Base-by-base conservation (phyloP, 2,888 invertebrate species). In the Nomada hirtipes region DNA sequence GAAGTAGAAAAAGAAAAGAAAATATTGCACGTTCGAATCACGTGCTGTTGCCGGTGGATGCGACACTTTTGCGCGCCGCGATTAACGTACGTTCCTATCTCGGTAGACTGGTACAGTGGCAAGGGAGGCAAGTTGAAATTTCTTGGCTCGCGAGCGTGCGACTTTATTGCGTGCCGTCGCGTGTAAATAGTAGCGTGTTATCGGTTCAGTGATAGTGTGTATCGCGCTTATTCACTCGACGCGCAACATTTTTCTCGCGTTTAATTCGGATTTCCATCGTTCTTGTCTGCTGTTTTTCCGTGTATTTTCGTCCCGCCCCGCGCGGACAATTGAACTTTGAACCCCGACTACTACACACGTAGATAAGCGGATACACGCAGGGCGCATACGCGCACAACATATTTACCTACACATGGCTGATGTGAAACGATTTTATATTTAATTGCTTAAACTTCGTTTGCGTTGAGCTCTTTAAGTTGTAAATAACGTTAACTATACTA, bases 51-150 rank as follows among this genome's bases (percentile, higher is more conserved):
- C 20, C 26, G 15, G 23, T 73, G 65, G 42, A 55, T 60, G 60
- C 50, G 57, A 42, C 29, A 59, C 20, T 76, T 70, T 76, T 71
- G 26, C 59, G 74, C 47, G 68, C 26, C 57, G 70, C 70, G 71
- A 86, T 76, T 77, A 78, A 70, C 36, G 10, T 68, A 76, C 65
- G 76, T 75, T 83, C 74, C 82, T 88, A 85, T 88, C 79, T 80
- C 73, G 10, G 68, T 71, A 77, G 74, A 79, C 74, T 74, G 61
- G 7, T 52, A 18, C 10, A 15, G 52, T 20, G 23, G 13, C 11
- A 29, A 75, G 44, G n/a, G 3, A 55, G 29, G 36, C 29, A 18
- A 29, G 63, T 50, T 13, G 3, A 63, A 50, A 63, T 57, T 63
- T n/a, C 20, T 26, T 53, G 42, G 20, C 29, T 13, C 11, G 15